Evolutionary conservation across 2,113 vertebrate species (phyloP).

Genomic region (Parotia lawesii): DNA sequence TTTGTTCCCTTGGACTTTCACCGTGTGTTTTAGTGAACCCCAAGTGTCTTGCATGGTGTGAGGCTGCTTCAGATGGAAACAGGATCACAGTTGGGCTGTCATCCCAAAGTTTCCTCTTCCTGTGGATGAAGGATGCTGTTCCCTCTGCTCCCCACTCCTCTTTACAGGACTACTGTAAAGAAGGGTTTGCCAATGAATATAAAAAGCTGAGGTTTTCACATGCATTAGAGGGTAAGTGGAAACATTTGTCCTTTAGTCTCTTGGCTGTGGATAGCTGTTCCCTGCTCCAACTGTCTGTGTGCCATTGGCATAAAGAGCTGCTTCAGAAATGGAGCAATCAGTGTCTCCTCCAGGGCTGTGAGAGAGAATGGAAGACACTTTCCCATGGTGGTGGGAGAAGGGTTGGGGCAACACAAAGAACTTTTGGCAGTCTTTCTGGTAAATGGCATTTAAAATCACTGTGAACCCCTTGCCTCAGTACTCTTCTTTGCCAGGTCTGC

Average conservation of each 20-base stretch:
- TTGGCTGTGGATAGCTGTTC: background rate
- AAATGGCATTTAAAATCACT: background rate
- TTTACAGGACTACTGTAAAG: background rate
- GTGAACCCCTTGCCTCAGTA: background rate
- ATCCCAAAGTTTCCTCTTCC: background rate
- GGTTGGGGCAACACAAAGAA: background rate
- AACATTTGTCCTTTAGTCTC: background rate
- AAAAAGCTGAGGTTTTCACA: background rate
- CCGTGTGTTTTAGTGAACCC: background rate
- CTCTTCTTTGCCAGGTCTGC: background rate
- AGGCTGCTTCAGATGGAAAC: background rate
- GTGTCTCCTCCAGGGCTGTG: background rate
- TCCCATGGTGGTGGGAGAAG: background rate
- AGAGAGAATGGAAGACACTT: background rate
- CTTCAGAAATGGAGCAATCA: background rate
- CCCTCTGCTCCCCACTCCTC: background rate
- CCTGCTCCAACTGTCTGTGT: background rate
- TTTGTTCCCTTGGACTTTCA: background rate
- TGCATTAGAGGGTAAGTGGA: background rate
- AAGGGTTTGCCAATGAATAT: background rate
- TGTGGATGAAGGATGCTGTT: background rate
- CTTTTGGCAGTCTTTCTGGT: background rate
- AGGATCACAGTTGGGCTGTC: background rate
- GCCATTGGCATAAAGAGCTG: background rate
- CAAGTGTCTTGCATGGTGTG: rapidly evolving